Evolutionary conservation across 1,140 invertebrate genomes (phyloP).

Genomic region (Rhynchophorus ferrugineus): DNA sequence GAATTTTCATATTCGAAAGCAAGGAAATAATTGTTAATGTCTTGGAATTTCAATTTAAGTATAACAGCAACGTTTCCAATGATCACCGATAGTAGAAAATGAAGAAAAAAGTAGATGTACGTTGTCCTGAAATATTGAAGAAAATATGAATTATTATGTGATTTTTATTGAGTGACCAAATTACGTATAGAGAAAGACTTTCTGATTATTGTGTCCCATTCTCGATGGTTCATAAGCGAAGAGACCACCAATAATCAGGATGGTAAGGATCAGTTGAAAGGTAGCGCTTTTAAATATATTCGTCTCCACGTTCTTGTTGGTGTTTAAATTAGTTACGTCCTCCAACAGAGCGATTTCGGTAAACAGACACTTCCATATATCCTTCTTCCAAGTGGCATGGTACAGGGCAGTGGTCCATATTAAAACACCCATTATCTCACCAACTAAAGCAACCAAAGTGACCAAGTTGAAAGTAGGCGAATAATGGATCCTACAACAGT

Average conservation of each 20-base stretch:
- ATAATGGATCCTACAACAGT: constrained; percentile 4
- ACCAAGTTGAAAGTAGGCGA: constrained; percentile 8
- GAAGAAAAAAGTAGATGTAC: constrained; percentile 17
- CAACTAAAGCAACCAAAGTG: constrained; percentile 7
- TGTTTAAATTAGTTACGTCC: constrained; percentile 4
- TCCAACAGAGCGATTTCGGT: constrained; percentile 5
- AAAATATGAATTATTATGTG: neutral
- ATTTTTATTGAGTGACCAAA: neutral
- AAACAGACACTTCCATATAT: constrained; percentile 12
- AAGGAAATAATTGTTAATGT: constrained; percentile 8
- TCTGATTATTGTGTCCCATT: neutral
- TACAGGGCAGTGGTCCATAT: constrained; percentile 15
- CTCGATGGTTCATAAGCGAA: constrained; percentile 8
- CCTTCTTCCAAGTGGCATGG: constrained; percentile 8
- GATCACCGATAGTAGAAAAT: constrained; percentile 13
- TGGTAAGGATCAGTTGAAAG: constrained; percentile 5
- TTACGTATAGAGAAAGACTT: constrained; percentile 14
- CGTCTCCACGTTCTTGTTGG: neutral
- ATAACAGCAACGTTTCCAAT: constrained; percentile 18
- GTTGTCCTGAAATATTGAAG: constrained; percentile 6
- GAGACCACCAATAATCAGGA: constrained; percentile 3
- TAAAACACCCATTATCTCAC: constrained; percentile 12
- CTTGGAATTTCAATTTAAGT: constrained; percentile 15
- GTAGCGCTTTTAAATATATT: constrained; percentile 11
- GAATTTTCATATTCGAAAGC: constrained; percentile 4